A percentile compares a stretch with the other conserved stretches of the same genome.
Conservation (phyloP, 2,797 vertebrate genomes). For the Garrulus glandarius region DNA sequence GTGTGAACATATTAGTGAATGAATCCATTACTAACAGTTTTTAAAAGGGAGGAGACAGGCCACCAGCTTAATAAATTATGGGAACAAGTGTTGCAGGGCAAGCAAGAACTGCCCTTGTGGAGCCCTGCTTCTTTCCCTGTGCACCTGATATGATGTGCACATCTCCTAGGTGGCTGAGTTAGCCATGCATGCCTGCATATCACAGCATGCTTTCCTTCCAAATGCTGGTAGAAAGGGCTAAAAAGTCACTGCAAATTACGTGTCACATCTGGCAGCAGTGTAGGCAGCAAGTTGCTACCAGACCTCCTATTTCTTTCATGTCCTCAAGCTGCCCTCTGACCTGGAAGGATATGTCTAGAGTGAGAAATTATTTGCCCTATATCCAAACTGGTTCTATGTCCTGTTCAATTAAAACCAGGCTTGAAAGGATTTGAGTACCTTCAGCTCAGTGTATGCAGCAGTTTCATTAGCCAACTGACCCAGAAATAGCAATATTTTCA, state of each 20-base stretch:
- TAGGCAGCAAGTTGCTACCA: conserved; percentile 2
- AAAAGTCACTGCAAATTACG: conserved; percentile 52
- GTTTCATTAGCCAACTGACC: background rate
- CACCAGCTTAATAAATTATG: conserved; percentile 20
- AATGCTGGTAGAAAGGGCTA: conserved; percentile 18
- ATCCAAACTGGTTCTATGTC: background rate
- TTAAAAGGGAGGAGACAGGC: background rate
- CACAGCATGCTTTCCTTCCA: conserved; percentile 56
- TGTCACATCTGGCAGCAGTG: background rate
- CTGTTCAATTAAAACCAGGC: background rate
- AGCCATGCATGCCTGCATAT: conserved; percentile 31
- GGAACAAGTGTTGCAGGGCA: background rate
- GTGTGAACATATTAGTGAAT: background rate
- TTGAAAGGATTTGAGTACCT: background rate
- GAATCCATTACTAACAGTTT: background rate
- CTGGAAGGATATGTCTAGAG: conserved; percentile 3
- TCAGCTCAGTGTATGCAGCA: background rate
- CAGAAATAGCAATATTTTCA: background rate
- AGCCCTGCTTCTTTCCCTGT: conserved; percentile 15
- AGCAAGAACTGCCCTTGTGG: background rate
- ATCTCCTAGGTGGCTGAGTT: conserved; percentile 14
- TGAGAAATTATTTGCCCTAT: background rate
- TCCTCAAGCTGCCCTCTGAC: conserved; percentile 23
- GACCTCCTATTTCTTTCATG: background rate
- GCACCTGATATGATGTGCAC: conserved; percentile 30